Percentiles rank a stretch among this genome's conserved stretches.
Conservation (phyloP, 2,113 vertebrate species). For the Bubalus kerabau region DNA sequence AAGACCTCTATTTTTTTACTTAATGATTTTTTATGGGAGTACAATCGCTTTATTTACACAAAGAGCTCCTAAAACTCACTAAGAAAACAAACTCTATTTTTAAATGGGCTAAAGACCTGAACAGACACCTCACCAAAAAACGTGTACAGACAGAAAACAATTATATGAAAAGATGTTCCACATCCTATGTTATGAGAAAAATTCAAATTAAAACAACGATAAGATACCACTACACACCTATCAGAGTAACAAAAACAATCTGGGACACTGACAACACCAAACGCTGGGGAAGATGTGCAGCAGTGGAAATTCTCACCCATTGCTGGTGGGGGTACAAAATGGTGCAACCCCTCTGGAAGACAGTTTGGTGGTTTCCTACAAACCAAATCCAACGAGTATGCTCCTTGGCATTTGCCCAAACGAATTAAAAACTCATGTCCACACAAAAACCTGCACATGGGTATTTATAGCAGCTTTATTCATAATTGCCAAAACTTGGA, state of each 20-base stretch:
- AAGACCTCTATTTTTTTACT: background rate
- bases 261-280: background rate
- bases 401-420: no score
- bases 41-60: background rate
- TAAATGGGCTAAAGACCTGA: background rate
- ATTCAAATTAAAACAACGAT: background rate
- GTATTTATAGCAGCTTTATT: background rate
- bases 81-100: background rate
- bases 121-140: background rate
- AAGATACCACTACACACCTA: background rate
- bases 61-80: background rate
- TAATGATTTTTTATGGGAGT: background rate
- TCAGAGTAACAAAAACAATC: background rate
- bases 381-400: background rate
- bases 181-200: background rate
- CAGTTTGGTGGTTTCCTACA: background rate
- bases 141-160: background rate
- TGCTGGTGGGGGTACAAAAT: fast-evolving
- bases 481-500: background rate
- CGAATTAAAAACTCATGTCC: no score
- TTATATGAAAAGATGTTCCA: background rate
- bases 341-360: background rate
- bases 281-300: fast-evolving
- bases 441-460: background rate
- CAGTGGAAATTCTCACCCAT: fast-evolving